Conservation (phyloP, 64 coral and sea anemone species). For the Cladopsammia gracilis region DNA sequence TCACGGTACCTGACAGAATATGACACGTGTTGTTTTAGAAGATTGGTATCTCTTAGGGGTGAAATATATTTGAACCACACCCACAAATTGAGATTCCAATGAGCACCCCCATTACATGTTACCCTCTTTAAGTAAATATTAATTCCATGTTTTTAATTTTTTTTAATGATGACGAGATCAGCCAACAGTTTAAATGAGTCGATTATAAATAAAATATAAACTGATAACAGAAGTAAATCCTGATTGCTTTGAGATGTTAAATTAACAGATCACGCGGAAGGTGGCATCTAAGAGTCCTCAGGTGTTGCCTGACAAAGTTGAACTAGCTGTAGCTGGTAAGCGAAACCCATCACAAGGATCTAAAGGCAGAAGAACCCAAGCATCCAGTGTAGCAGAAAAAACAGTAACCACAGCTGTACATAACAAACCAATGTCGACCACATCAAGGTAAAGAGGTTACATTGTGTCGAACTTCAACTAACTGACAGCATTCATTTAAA, state of each 20-base stretch:
- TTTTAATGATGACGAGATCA: too few relatives aligned
- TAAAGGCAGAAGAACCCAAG: background rate
- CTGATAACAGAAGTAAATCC: background rate
- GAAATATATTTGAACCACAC: too few relatives aligned
- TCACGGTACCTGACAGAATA: too few relatives aligned
- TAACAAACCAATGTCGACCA: background rate
- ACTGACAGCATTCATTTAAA: too few relatives aligned
- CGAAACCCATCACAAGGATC: background rate
- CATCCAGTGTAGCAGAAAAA: background rate
- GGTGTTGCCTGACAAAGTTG: background rate
- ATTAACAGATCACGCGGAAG: constrained; percentile 44
- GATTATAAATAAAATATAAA: too few relatives aligned
- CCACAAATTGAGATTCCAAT: too few relatives aligned
- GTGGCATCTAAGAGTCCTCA: constrained; percentile 17
- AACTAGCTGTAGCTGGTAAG: background rate
- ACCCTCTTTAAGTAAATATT: too few relatives aligned
- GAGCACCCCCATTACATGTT: too few relatives aligned
- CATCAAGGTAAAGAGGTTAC: background rate
- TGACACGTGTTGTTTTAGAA: too few relatives aligned
- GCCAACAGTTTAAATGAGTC: too few relatives aligned
- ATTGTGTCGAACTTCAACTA: background rate
- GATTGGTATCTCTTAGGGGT: too few relatives aligned
- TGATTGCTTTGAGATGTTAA: background rate
- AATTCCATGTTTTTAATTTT: too few relatives aligned
- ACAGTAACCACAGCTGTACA: background rate